Percentiles rank a stretch among this genome's conserved stretches.
Conservation (phyloP, 2,113 vertebrate genomes). For the Cephalopholis sonnerati region DNA sequence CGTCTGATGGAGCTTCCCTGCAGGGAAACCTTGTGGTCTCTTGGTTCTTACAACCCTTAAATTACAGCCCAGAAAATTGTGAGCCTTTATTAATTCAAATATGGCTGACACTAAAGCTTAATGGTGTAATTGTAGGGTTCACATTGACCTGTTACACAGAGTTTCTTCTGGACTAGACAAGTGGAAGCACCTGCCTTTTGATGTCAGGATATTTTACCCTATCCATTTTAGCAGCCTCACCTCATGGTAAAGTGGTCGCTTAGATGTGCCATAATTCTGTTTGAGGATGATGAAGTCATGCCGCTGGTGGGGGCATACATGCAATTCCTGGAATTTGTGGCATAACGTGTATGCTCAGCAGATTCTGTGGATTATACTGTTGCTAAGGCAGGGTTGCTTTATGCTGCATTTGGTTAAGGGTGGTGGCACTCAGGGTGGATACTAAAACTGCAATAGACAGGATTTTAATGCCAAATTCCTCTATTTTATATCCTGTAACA, state of each 20-base stretch:
- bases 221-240: conserved; percentile 16
- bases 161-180: conserved; percentile 13
- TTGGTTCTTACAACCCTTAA: conserved; percentile 35
- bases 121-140: conserved; percentile 58
- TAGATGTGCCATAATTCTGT: conserved; percentile 19
- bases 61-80: conserved; percentile 63
- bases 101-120: conserved; percentile 41
- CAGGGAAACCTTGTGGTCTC: conserved; percentile 49
- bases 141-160: conserved; percentile 9
- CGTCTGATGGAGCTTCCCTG: conserved; percentile 23
- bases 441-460: background rate
- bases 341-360: conserved; percentile 53
- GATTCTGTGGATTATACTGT: conserved; percentile 15
- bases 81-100: conserved; percentile 75
- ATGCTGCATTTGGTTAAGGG: conserved; percentile 20
- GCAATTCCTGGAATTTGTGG: conserved; percentile 52
- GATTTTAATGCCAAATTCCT: conserved; percentile 6
- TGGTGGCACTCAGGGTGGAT: background rate
- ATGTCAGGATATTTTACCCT: background rate
- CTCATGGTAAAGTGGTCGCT: background rate
- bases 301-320: conserved; percentile 2
- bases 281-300: conserved; percentile 55
- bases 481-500: background rate
- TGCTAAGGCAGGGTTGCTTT: conserved; percentile 17
- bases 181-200: conserved; percentile 49